These are phyloP conservation scores for Mesorhabditis spiculigera DNA, from an alignment of 2,888 invertebrate species.

Conservation along the genomic window DNA sequence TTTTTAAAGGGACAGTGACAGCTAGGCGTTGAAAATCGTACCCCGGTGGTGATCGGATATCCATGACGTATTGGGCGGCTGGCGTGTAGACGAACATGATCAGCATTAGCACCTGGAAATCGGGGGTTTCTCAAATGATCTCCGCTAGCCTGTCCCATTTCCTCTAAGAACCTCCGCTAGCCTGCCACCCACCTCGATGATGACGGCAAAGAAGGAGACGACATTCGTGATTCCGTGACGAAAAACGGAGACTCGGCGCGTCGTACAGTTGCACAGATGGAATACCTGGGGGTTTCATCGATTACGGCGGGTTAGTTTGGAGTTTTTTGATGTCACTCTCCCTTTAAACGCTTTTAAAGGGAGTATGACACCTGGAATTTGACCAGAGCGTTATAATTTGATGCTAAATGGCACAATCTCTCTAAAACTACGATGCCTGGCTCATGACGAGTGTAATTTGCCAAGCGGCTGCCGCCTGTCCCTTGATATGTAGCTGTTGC, in stretches of 20 bases:
- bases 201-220: conserved; percentile 51
- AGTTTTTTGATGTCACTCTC: background rate
- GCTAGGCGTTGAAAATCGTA: conserved; percentile 35
- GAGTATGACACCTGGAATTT: background rate
- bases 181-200: conserved; percentile 42
- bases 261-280: conserved; percentile 57
- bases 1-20: no score
- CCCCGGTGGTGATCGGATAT: conserved; percentile 51
- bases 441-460: conserved; percentile 55
- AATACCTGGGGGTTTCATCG: conserved; percentile 36
- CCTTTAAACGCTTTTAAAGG: background rate
- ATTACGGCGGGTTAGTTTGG: background rate
- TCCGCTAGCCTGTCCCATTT: background rate
- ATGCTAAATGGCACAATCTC: background rate
- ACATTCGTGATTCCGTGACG: conserved; percentile 54
- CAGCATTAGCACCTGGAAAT: conserved; percentile 42
- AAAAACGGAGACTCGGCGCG: conserved; percentile 55
- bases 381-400: background rate
- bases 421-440: conserved; percentile 27
- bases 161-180: background rate
- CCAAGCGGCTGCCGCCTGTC: conserved; percentile 57
- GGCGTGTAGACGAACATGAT: conserved; percentile 57
- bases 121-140: conserved; percentile 6
- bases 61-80: conserved; percentile 55
- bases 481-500: conserved; percentile 50